Evolutionary conservation across 2,113 vertebrate genomes (phyloP).

Genomic region (Setophaga kirtlandii): DNA sequence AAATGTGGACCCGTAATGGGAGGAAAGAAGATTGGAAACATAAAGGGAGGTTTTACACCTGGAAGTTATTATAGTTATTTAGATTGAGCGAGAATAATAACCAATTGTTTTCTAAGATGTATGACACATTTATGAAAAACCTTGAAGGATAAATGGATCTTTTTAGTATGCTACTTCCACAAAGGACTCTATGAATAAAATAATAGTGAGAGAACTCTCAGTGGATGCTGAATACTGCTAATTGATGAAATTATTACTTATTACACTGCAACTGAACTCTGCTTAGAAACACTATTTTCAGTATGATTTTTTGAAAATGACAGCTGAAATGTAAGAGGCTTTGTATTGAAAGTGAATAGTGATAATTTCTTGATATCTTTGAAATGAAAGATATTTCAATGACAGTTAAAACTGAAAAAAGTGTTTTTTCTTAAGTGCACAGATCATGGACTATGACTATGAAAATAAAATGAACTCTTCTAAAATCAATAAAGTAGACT

Average conservation of each 20-base stretch:
- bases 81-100: slow-evolving; percentile 61
- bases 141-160: slow-evolving; percentile 65
- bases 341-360: slow-evolving; percentile 66
- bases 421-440: slow-evolving; percentile 22
- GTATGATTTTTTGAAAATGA: slow-evolving; percentile 63
- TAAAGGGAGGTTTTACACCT: slow-evolving; percentile 59
- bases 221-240: slow-evolving; percentile 67
- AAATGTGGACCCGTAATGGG: background rate
- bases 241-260: slow-evolving; percentile 72
- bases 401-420: slow-evolving; percentile 51
- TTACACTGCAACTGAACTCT: slow-evolving; percentile 61
- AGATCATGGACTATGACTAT: background rate
- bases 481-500: slow-evolving; percentile 26
- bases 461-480: slow-evolving; percentile 33
- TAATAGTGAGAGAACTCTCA: slow-evolving; percentile 67
- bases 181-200: slow-evolving; percentile 70
- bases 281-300: slow-evolving; percentile 67
- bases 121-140: slow-evolving; percentile 62
- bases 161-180: slow-evolving; percentile 62
- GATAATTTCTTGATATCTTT: slow-evolving; percentile 70
- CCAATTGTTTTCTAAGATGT: slow-evolving; percentile 63
- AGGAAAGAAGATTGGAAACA: slow-evolving; percentile 1
- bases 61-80: slow-evolving; percentile 67
- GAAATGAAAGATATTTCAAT: slow-evolving; percentile 56
- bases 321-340: slow-evolving; percentile 64